Evolutionary conservation across 2,113 vertebrate genomes (phyloP), one percentile per base, ranked within the genome.

Genomic region (Amphilophus citrinellus): DNA sequence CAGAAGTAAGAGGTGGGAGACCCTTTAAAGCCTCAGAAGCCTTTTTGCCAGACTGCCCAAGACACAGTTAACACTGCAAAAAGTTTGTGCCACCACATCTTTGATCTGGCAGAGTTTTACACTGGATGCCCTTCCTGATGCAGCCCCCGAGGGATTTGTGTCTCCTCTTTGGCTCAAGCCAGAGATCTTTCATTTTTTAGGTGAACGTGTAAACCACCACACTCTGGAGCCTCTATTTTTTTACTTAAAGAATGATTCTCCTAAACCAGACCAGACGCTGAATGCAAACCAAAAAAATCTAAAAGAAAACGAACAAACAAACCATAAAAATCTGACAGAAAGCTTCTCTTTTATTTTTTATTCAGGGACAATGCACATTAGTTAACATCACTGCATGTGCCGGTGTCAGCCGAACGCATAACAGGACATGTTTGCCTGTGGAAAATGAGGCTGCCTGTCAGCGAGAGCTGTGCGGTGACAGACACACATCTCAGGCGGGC

Each of bases 391-490:
- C 44, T 73, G 27, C 17, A 32, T 53, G 27, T 53, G 44, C 44
- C 53, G 1, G 27, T 53, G 3, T 73, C 66, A 73, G 66, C 44
- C 66, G 53, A 73, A 53, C 50, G 66, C 66, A 50, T 50, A 71
- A 13, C 66, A 71, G 66, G 66, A 71, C 42, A 50, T 50, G 66
- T 71, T 71, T 50, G 66, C 66, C 66, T 30, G 50, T 73, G 66
- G 47, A 73, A 73, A 53, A 73, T 32, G 27, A 53, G 27, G 30
- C 66, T 73, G 66, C 44, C 66, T 73, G 66, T 32, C 47, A 73
- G 27, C 27, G 53, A 30, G 8, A 73, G 20, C 66, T 32, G 44
- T 11, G 24, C 44, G 32, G 47, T 53, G 66, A 73, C 66, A 73
- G 66, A 50, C 66, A 53, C 10, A 53, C 42, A 11, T 71, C 42